Conservation (phyloP, 2,113 vertebrate species). For the Thunnus maccoyii region DNA sequence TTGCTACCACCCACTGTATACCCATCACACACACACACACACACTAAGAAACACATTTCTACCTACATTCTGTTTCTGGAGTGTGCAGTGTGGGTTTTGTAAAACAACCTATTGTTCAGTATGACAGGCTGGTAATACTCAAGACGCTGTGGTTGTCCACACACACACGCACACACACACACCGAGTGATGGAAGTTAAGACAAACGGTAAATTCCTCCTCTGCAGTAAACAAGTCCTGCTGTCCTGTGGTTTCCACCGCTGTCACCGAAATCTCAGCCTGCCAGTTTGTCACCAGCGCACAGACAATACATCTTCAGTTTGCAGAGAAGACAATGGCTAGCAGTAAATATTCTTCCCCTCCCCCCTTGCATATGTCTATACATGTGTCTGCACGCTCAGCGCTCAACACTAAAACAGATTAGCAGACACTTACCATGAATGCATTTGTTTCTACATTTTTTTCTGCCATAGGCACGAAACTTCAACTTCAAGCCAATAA, state of each 20-base stretch:
- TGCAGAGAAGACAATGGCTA: constrained; percentile 40
- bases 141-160: constrained; percentile 48
- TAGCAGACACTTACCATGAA: constrained; percentile 2
- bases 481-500: background rate
- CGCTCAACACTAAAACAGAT: background rate
- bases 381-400: constrained; percentile 8
- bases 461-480: background rate
- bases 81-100: constrained; percentile 38
- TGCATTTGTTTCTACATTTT: constrained; percentile 4
- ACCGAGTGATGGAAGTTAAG: constrained; percentile 55
- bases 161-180: constrained; percentile 32
- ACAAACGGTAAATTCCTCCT: constrained; percentile 60
- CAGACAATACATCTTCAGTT: constrained; percentile 58
- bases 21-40: background rate
- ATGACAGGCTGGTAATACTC: constrained; percentile 55
- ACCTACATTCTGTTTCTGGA: constrained; percentile 40
- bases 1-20: constrained; percentile 42
- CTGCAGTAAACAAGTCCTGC: constrained; percentile 62
- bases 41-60: background rate
- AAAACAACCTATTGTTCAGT: constrained; percentile 70
- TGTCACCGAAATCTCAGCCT: constrained; percentile 60
- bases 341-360: background rate
- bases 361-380: constrained; percentile 4
- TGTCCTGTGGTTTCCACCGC: constrained; percentile 52
- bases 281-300: constrained; percentile 43